Percentiles rank a stretch among this genome's conserved stretches.
Conservation (phyloP, 2,797 vertebrate genomes). For the Labeo calbasu region DNA sequence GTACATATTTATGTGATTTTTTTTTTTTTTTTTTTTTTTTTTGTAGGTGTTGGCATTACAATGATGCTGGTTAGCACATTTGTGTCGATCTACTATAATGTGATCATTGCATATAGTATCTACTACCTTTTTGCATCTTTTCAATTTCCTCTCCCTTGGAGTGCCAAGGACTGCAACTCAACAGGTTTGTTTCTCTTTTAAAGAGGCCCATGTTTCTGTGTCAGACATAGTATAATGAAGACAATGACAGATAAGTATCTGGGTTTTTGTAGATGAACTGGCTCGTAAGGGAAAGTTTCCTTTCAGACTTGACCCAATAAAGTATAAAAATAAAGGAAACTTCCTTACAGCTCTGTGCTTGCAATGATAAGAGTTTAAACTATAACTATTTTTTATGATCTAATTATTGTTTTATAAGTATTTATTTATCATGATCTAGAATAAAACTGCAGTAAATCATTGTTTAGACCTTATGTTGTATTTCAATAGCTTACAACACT, state of each 20-base stretch:
- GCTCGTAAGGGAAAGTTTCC: background rate
- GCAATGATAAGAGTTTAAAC: background rate
- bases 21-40: constrained; percentile 19
- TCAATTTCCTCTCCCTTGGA: constrained; percentile 89
- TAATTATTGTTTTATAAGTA: background rate
- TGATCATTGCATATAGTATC: constrained; percentile 91
- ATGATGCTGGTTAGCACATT: constrained; percentile 87
- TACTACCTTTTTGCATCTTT: constrained; percentile 96
- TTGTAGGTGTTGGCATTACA: constrained; percentile 87
- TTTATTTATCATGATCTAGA: background rate
- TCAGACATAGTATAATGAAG: background rate
- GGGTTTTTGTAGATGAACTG: constrained; percentile 6
- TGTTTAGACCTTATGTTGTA: constrained; percentile 68
- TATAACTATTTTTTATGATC: constrained; percentile 5
- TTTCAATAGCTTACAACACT: constrained; percentile 56
- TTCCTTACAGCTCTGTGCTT: background rate
- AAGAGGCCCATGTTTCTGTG: background rate
- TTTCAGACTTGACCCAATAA: background rate
- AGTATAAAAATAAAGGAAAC: background rate
- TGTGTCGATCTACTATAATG: constrained; percentile 90
- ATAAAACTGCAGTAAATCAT: background rate
- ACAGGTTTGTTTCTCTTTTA: constrained; percentile 71
- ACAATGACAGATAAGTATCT: background rate
- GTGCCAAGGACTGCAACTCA: constrained; percentile 79
- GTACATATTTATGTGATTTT: background rate